Conservation (phyloP, 2,113 vertebrate species). For the Bufo gargarizans region DNA sequence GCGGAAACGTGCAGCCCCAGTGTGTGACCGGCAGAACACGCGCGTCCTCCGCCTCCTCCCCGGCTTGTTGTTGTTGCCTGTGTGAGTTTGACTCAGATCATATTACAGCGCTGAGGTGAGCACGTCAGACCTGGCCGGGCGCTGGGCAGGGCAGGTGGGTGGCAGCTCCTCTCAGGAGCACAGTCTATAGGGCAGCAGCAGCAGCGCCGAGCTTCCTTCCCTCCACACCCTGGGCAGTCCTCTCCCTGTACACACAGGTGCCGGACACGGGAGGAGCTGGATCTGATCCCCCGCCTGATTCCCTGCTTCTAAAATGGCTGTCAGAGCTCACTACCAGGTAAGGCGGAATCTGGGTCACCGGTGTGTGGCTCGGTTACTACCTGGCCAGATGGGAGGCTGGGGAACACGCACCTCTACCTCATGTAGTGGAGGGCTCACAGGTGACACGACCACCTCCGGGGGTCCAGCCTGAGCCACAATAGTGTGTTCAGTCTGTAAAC, state of each 20-base stretch:
- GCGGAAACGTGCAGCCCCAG: background rate
- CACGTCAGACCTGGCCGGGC: constrained; percentile 39
- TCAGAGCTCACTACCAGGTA: constrained; percentile 53
- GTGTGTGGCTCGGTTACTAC: background rate
- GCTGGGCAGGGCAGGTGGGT: constrained; percentile 49
- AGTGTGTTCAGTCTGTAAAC: too few species aligned
- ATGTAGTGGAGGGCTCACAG: too few species aligned
- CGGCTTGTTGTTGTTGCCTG: background rate
- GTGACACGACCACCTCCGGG: too few species aligned
- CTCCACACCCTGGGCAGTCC: constrained; percentile 43
- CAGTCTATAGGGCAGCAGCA: background rate
- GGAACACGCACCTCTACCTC: too few species aligned
- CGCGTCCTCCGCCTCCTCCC: constrained; percentile 34
- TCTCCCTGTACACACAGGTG: constrained; percentile 41
- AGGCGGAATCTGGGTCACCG: constrained; percentile 46
- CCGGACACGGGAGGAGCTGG: constrained; percentile 30
- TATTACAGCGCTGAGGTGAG: constrained; percentile 51
- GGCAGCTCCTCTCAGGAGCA: background rate
- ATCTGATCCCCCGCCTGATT: constrained; percentile 10
- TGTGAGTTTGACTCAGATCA: constrained; percentile 22
- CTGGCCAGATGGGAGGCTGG: background rate
- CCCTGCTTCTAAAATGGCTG: constrained; percentile 48
- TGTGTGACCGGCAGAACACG: too few species aligned
- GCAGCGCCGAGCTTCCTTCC: background rate
- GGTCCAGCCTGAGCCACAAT: too few species aligned